Evolutionary conservation across 1,140 invertebrate species (phyloP), one percentile per base, ranked within the genome.

Genomic region (Drosophila simulans): DNA sequence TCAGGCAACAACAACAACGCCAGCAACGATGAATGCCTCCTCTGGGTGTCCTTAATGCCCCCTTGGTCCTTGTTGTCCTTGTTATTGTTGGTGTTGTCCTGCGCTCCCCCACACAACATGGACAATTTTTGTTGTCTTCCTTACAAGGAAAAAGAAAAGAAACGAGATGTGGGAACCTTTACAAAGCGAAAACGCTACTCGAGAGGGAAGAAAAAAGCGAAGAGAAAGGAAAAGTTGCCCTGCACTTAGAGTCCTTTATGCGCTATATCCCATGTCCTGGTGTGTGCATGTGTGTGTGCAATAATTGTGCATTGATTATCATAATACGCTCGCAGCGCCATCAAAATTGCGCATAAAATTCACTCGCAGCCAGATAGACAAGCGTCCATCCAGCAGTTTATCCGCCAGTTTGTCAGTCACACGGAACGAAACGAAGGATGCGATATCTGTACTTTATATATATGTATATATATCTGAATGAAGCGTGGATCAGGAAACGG

Each of bases 271-370:
- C 5, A 17, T 35, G 17, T 62, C 15, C 39, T 13, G 8, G 22
- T 40, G 20, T 55, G 51, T 52, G 54, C 40, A 52, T 65, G 39
- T 48, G n/a, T 51, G 25, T 64, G 60, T 57, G 63, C 54, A 63
- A 83, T 84, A 83, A 83, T 84, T 83, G 80, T 83, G 80, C 80
- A 83, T 84, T 83, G 80, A 83, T 84, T 80, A 83, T 76, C 56
- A 66, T 79, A 79, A 79, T 79, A 64, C 46, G 52, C 58, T 70
- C 49, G 68, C 51, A 57, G 22, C 52, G 39, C 76, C 66, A 83
- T 84, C 76, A 52, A 79, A 76, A 83, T 83, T 83, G 76, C 57
- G 69, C 80, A 82, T 31, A 65, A 74, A 65, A 72, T 52, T 58
- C 70, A 60, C 46, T 72, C 69, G 22, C 22, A 40, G 53, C 8